Percentiles rank a stretch among this genome's conserved stretches.
Conservation (phyloP, 2,113 vertebrate genomes). For the Indicator indicator region DNA sequence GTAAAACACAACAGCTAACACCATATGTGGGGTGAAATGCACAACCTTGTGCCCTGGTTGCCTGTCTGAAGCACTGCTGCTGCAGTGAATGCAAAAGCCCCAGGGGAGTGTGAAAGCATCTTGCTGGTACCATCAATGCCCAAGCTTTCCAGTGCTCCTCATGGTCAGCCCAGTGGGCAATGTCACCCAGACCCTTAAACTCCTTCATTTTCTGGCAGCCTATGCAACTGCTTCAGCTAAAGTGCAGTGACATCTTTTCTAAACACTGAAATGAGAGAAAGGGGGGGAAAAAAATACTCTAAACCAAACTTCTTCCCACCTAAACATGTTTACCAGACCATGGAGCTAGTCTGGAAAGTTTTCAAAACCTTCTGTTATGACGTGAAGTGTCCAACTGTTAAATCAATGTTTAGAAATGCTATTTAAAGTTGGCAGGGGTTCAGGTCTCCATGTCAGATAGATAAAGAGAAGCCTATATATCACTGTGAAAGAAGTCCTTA, state of each 20-base stretch:
- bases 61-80: not conserved
- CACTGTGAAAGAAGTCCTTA: constrained; percentile 2
- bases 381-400: constrained; percentile 56
- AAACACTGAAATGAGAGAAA: constrained; percentile 21
- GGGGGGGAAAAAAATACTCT: not conserved
- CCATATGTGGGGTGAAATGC: accelerated
- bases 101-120: not conserved
- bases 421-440: constrained; percentile 71
- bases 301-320: constrained; percentile 10
- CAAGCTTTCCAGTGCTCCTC: not conserved
- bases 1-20: not conserved
- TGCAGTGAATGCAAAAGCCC: not conserved
- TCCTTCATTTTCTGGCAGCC: constrained; percentile 1
- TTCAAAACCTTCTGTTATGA: constrained; percentile 72
- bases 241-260: not conserved
- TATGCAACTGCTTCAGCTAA: not conserved
- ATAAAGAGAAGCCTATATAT: constrained; percentile 56
- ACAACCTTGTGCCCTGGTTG: accelerated
- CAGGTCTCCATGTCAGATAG: constrained; percentile 64
- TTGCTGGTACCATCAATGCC: not conserved
- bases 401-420: constrained; percentile 76
- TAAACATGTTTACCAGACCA: constrained; percentile 20
- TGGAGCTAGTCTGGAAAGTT: constrained; percentile 56
- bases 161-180: not conserved
- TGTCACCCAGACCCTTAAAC: not conserved